These are phyloP conservation scores for Crotalus helleri DNA, from an alignment of 2,113 vertebrate genomes.

Conservation along the genomic window DNA sequence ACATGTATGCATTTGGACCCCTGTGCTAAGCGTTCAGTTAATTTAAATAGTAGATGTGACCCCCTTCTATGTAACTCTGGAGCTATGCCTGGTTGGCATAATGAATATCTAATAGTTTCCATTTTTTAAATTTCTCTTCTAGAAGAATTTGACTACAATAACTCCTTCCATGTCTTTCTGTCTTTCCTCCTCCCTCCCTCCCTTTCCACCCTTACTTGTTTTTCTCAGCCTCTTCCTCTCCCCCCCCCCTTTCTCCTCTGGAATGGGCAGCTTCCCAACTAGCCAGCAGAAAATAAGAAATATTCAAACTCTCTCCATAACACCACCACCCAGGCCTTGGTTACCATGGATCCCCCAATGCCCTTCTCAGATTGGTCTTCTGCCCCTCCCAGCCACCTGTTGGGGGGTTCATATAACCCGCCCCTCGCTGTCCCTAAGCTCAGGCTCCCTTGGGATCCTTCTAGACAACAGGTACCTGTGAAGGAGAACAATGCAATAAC, in stretches of 20 bases:
- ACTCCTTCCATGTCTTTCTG: background rate
- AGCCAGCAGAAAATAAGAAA: slow-evolving; percentile 29
- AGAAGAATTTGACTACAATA: slow-evolving; percentile 2
- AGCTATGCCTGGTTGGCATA: background rate
- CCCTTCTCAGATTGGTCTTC: background rate
- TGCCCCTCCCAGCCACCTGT: slow-evolving; percentile 33
- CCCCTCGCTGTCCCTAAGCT: background rate
- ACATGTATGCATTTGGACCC: background rate
- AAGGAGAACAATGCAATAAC: slow-evolving; percentile 7
- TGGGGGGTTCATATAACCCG: slow-evolving; percentile 21
- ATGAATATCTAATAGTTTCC: background rate
- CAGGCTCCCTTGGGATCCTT: slow-evolving; percentile 27
- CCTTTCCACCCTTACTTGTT: slow-evolving; percentile 12
- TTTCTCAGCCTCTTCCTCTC: background rate
- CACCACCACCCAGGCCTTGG: background rate
- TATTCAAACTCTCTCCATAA: slow-evolving; percentile 21
- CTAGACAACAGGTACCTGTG: slow-evolving; percentile 20
- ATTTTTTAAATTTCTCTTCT: background rate
- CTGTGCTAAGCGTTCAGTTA: background rate
- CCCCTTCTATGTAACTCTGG: background rate
- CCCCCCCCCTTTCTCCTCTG: background rate
- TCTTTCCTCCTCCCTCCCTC: background rate
- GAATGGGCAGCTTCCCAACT: slow-evolving; percentile 29
- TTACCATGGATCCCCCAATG: slow-evolving; percentile 23
- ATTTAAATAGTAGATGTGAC: background rate